phyloP scores from a whole-genome alignment of 2,888 invertebrate genomes.

The Reticulitermes lucifugus region DNA sequence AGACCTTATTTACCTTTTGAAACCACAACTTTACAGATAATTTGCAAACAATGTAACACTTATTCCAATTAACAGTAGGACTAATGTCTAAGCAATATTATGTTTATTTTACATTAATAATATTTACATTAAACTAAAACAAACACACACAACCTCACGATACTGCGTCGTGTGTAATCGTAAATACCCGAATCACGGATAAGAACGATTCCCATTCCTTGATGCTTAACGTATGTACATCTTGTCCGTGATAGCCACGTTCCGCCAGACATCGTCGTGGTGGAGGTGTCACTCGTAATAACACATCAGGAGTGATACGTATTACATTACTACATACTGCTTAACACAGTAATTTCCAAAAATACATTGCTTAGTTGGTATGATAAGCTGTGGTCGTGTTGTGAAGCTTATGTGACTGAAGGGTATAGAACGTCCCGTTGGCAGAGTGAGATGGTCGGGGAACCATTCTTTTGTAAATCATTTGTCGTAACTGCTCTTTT shows the following conservation, averaged over 20 bases:
- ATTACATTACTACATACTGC: no score
- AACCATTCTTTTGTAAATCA: slow-evolving; percentile 9
- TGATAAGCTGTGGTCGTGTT: background rate
- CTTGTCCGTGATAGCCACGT: background rate
- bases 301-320: no score
- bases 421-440: background rate
- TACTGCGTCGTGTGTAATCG: background rate
- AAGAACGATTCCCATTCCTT: no score
- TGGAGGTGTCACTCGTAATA: no score
- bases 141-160: background rate
- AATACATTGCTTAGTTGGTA: background rate
- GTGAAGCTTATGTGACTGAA: background rate
- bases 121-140: background rate
- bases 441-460: background rate
- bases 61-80: no score
- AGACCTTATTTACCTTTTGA: no score
- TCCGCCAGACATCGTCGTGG: background rate
- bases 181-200: no score
- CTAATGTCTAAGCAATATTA: no score
- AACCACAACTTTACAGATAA: no score
- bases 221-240: no score
- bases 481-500: slow-evolving; percentile 55
- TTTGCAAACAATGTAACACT: no score
- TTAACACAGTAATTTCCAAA: no score
- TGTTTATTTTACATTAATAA: background rate